Base-by-base conservation (phyloP, 2,797 vertebrate genomes). In the Ambastaia sidthimunki region DNA sequence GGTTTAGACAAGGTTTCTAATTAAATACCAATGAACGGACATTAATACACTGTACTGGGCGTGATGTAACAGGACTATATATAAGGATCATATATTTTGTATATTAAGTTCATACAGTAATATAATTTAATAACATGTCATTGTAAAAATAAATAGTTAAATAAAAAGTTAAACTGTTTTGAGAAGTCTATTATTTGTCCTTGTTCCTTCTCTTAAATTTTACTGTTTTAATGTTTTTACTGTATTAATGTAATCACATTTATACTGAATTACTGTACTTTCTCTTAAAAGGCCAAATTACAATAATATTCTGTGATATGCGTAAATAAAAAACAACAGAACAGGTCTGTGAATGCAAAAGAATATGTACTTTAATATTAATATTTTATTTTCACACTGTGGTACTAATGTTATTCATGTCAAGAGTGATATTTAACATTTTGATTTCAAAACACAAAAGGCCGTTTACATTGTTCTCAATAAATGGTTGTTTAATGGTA, bases 121-220 rank as follows among this genome's bases (percentile, higher is more conserved):
- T 44, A 44, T 44, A 44, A 10, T 10, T 44, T 10, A 44, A 11
- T 21, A 52, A 54, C 65, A 57, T 57, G 19, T 19, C 10, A 52
- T n/a, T 54, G 52, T 19, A 19, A 28, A 28, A 28, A 4, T 28
- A 28, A 23, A 57, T 19, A 57, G n/a, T n/a, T n/a, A n/a, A n/a
- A n/a, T n/a, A n/a, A n/a, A n/a, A n/a, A 3, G 19, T 23, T 0
- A 23, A 57, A 2, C 21, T 59, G 4, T 59, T 59, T 15, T 12
- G 7, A 15, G 6, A 31, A 31, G 21, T 18, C 1, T 59, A 23
- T 5, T 34, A 54, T 13, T 44, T 50, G 37, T 67, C 25, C 57
- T 60, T 69, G 15, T 69, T 50, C n/a, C 55, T 69, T 69, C 3
- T 73, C 55, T 47, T 66, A 41, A 37, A 54, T 37, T 28, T 15